Percentiles rank a stretch among this genome's conserved stretches.
phyloP scores from a whole-genome alignment of 2,113 vertebrate genomes.

The Seriola dumerili region DNA sequence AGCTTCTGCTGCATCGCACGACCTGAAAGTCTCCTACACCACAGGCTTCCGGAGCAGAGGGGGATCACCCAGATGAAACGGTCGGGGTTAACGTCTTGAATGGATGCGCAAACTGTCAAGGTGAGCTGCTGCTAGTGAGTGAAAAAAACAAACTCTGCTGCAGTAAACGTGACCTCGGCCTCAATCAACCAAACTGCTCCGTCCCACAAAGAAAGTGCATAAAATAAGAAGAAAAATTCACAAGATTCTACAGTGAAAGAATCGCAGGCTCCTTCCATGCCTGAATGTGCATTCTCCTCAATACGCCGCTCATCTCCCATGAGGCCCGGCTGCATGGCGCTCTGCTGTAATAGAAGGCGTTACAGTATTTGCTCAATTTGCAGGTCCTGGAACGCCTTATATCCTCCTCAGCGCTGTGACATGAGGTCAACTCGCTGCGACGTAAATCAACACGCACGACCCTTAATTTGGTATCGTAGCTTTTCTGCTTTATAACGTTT shows the following conservation, averaged over 20 bases:
- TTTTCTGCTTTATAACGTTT: slow-evolving; percentile 46
- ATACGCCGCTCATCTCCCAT: not conserved
- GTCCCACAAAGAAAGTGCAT: not conserved
- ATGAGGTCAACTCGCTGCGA: slow-evolving; percentile 24
- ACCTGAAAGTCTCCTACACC: too few relatives aligned
- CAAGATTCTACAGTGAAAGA: too few relatives aligned
- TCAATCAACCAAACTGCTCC: too few relatives aligned
- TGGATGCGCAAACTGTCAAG: not conserved
- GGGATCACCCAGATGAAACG: not conserved
- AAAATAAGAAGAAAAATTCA: not conserved
- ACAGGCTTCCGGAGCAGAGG: not conserved
- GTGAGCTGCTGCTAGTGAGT: not conserved
- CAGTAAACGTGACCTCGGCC: not conserved
- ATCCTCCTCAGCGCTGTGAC: slow-evolving; percentile 5
- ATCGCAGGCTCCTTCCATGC: too few relatives aligned
- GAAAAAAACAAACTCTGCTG: not conserved
- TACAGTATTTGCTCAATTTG: not conserved
- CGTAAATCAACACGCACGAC: slow-evolving; percentile 42
- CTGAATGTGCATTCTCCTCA: not conserved
- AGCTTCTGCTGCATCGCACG: too few relatives aligned
- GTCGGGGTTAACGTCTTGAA: not conserved
- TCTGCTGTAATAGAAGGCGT: slow-evolving; percentile 1
- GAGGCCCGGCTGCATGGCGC: not conserved
- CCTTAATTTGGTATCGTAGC: slow-evolving; percentile 19
- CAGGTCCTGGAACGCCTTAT: not conserved